Evolutionary conservation across 2,113 vertebrate genomes (phyloP), one percentile per base, ranked within the genome.

Genomic region (Reinhardtius hippoglossoides): DNA sequence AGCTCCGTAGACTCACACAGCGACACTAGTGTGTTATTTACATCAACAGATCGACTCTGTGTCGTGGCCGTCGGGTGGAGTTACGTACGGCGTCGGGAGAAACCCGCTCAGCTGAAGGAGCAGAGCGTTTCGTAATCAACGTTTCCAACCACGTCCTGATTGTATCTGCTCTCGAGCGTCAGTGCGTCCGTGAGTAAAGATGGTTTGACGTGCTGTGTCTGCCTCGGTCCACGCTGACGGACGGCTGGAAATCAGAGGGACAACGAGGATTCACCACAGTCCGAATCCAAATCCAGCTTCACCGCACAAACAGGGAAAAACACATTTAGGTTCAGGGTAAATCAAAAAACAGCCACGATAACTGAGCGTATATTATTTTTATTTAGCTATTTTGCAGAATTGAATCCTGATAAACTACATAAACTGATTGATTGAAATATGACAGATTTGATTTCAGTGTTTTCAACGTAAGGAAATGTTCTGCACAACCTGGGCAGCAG

Each of bases 171-270:
- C 24, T 67, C 26, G 46, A 66, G 61, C 62, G 16, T 61, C 61
- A 35, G 31, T 56, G 64, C 58, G 61, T 76, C 71, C 77, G 64
- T 50, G 59, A 48, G 52, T 78, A 81, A 80, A 89, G 74, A 68
- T n/a, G 67, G 24, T 48, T 46, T 78, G 76, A 86, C 87, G 63
- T 18, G 40, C 59, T 31, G 74, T 67, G 68, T 81, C 72, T 77
- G 76, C 77, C 75, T 46, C 76, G 26, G 64, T 35, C 59, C 37
- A 42, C 18, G 56, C 61, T 82, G 82, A 87, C 37, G 24, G 66
- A 81, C 70, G 63, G 74, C 26, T 67, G 27, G 61, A 87, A 91
- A 86, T 89, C 80, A 55, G 71, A 24, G 23, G 55, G 87, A 82
- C 78, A 6, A 31, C 24, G 20, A 74, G 65, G 71, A 82, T 78